These are phyloP conservation scores for Umimayanthus chanpuru DNA, from an alignment of 92 coral and sea anemone species.

Conservation along the genomic window DNA sequence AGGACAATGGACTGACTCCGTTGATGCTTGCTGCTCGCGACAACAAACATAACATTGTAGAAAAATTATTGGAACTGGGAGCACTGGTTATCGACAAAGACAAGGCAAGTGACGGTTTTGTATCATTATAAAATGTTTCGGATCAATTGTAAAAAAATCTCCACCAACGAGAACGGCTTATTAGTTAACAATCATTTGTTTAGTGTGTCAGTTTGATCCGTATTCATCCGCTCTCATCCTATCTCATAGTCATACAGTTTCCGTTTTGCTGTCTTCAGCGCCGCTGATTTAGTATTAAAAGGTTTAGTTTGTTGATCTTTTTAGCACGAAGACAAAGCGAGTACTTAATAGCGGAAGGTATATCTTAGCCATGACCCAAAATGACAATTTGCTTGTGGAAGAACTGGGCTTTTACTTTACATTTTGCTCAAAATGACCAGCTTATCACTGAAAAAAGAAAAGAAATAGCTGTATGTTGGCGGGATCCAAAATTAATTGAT, in stretches of 20 bases:
- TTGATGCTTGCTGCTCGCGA: conserved; percentile 96
- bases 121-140: not conserved
- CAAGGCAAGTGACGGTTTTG: conserved; percentile 53
- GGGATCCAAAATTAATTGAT: not conserved
- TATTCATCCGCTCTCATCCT: not conserved
- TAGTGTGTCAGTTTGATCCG: not conserved
- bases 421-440: not conserved
- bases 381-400: not conserved
- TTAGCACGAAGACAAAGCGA: conserved; percentile 16
- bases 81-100: conserved; percentile 83
- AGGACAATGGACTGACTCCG: conserved; percentile 98
- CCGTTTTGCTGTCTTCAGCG: conserved; percentile 3
- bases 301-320: conserved; percentile 18
- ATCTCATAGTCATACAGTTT: not conserved
- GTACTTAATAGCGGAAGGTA: conserved; percentile 14
- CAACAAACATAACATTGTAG: conserved; percentile 86
- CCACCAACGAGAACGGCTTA: not conserved
- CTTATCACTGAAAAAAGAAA: not conserved
- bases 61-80: conserved; percentile 91
- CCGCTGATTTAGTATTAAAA: not conserved
- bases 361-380: not conserved
- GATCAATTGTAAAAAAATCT: not conserved
- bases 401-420: not conserved
- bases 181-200: not conserved
- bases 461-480: not conserved